A percentile compares a stretch with the other conserved stretches of the same genome.
These are phyloP conservation scores for Dasypus novemcinctus DNA, from an alignment of 2,113 vertebrate species.

Conservation along the genomic window DNA sequence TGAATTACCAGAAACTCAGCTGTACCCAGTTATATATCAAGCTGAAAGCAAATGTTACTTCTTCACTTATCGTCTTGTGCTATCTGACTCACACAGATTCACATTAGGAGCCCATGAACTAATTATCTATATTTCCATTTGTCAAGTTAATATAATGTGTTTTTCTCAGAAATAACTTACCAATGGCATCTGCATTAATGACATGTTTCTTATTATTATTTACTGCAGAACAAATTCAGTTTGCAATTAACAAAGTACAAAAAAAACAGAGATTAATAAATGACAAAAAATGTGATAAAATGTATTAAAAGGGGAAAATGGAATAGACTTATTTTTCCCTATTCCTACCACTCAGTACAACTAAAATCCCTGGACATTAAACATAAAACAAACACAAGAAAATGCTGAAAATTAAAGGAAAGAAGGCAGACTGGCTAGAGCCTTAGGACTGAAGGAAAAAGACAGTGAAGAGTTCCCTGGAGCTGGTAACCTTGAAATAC, in stretches of 20 bases:
- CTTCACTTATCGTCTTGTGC: not conserved
- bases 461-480: not conserved
- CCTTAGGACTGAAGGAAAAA: not conserved
- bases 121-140: not conserved
- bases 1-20: not conserved
- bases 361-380: not conserved
- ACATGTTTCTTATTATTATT: too few species aligned
- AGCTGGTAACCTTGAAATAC: not conserved
- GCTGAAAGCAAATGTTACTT: not conserved
- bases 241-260: not conserved
- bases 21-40: not conserved
- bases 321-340: not conserved
- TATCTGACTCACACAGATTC: constrained; percentile 7
- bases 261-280: not conserved
- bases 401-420: not conserved
- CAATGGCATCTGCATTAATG: not conserved
- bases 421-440: not conserved
- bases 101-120: not conserved
- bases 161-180: constrained; percentile 11
- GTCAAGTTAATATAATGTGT: not conserved
- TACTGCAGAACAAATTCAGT: not conserved
- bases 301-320: not conserved
- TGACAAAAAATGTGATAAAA: not conserved
- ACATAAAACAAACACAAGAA: too few species aligned
- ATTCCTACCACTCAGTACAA: not conserved